Conservation (phyloP, 2,113 vertebrate species). For the Podarcis cretensis region DNA sequence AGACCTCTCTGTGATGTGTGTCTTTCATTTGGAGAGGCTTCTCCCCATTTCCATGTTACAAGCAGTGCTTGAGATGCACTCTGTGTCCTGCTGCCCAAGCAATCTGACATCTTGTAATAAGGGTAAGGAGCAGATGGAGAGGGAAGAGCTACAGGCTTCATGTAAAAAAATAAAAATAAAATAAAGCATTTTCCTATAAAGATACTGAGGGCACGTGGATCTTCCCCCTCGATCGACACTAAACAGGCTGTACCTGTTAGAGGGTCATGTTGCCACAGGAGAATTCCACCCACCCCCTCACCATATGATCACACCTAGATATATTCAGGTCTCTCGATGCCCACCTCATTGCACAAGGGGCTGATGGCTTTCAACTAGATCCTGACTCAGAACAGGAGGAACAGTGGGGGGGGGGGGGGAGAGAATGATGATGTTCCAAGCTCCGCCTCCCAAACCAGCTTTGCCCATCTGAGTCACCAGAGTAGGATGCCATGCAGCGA, state of each 20-base stretch:
- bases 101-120: background rate
- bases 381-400: background rate
- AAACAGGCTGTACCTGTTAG: conserved; percentile 28
- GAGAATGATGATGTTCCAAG: background rate
- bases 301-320: conserved; percentile 29
- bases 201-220: background rate
- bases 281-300: background rate
- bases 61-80: background rate
- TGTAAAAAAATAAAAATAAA: background rate
- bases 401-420: background rate
- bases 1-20: background rate
- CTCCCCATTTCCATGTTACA: background rate
- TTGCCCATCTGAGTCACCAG: background rate
- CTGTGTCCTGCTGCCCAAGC: background rate
- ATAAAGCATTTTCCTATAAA: conserved; percentile 31
- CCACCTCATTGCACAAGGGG: background rate
- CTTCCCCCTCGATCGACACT: conserved; percentile 29
- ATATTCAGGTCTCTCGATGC: background rate
- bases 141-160: conserved; percentile 31
- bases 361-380: background rate
- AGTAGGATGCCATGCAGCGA: background rate
- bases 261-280: conserved; percentile 35
- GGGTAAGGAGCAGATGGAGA: conserved; percentile 18
- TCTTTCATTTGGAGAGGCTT: background rate
- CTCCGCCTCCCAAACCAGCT: background rate